Conservation (phyloP, 92 coral and sea anemone genomes). For the Pocillopora meandrina region DNA sequence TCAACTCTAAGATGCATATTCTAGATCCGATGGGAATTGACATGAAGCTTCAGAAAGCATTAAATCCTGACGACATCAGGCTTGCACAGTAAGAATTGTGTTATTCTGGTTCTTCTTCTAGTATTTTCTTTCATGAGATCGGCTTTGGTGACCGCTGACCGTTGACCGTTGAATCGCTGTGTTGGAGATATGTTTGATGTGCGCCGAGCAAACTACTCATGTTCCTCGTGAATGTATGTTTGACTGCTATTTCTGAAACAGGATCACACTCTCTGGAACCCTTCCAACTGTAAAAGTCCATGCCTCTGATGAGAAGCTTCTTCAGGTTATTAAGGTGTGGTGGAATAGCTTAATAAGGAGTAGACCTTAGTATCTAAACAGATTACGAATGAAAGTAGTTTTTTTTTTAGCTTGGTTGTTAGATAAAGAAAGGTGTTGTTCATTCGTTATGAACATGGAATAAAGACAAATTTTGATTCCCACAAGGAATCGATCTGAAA, state of each 20-base stretch:
- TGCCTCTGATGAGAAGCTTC: conserved; percentile 86
- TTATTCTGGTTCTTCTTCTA: background rate
- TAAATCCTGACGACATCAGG: conserved; percentile 92
- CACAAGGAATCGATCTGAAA: no score
- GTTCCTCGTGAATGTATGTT: background rate
- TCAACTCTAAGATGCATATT: conserved; percentile 75
- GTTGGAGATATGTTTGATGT: no score
- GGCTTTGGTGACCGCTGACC: background rate
- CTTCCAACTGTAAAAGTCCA: conserved; percentile 77
- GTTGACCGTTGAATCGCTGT: no score
- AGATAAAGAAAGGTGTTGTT: no score
- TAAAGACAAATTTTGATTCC: no score
- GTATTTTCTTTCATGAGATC: background rate
- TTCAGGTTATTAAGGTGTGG: conserved; percentile 76
- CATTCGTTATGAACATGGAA: no score
- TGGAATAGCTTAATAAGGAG: background rate
- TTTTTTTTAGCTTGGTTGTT: no score
- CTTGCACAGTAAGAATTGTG: conserved; percentile 83
- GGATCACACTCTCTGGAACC: conserved; percentile 85
- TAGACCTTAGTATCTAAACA: background rate
- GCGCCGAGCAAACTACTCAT: no score
- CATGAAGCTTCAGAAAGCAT: conserved; percentile 83
- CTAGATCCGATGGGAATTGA: conserved; percentile 84
- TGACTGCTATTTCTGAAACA: background rate
- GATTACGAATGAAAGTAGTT: no score